phyloP scores from a whole-genome alignment of 2,797 vertebrate genomes.

The Acrossocheilus fasciatus region DNA sequence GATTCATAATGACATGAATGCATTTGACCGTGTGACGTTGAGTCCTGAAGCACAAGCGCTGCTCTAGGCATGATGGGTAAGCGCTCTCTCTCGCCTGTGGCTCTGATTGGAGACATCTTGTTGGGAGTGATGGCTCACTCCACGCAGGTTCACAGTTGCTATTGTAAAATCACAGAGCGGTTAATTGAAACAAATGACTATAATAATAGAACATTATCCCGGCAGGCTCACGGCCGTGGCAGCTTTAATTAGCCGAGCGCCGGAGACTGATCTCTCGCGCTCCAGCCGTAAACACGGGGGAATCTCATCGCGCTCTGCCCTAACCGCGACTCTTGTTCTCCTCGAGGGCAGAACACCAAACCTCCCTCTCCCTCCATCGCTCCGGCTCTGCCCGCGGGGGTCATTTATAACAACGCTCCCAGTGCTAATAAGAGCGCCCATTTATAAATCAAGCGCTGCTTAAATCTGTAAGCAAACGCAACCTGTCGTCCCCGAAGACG shows the following conservation, averaged over 20 bases:
- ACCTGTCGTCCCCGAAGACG: slow-evolving; percentile 53
- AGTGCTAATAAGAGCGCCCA: slow-evolving; percentile 76
- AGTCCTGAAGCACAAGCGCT: background rate
- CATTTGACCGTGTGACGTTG: background rate
- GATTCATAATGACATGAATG: background rate
- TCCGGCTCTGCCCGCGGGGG: slow-evolving; percentile 71
- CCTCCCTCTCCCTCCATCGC: slow-evolving; percentile 54
- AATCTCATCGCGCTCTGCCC: slow-evolving; percentile 53
- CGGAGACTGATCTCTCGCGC: slow-evolving; percentile 96
- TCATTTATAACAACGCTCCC: slow-evolving; percentile 77
- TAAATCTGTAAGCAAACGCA: slow-evolving; percentile 73
- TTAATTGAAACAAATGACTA: slow-evolving; percentile 99
- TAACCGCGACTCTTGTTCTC: slow-evolving; percentile 77
- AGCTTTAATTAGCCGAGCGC: slow-evolving; percentile 99
- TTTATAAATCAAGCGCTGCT: slow-evolving; percentile 81
- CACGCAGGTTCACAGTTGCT: slow-evolving; percentile 97
- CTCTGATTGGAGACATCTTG: slow-evolving; percentile 91
- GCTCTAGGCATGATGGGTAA: slow-evolving; percentile 9
- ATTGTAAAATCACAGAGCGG: slow-evolving; percentile 99
- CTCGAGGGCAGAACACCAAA: slow-evolving; percentile 79
- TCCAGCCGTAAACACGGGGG: slow-evolving; percentile 73
- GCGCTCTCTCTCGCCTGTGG: slow-evolving; percentile 63
- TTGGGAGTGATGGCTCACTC: slow-evolving; percentile 95
- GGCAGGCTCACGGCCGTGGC: slow-evolving; percentile 94
- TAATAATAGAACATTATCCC: slow-evolving; percentile 99